A percentile compares a stretch with the other conserved stretches of the same genome.
Conservation (phyloP, 2,888 invertebrate species). For the Drosophila ezoana region DNA sequence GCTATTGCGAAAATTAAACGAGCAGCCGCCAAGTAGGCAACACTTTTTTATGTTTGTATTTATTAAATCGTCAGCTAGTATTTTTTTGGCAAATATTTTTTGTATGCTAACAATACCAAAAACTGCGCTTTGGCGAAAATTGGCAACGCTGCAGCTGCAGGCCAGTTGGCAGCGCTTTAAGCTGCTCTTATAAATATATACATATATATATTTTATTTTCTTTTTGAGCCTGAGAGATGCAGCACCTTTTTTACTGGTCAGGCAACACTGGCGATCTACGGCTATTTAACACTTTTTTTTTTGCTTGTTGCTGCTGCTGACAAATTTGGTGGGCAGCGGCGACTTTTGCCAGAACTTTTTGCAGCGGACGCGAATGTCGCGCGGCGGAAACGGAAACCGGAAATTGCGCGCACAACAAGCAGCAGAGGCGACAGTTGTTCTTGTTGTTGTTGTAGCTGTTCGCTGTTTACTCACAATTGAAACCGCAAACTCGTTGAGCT, state of each 20-base stretch:
- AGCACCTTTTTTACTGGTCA: slow-evolving; percentile 1
- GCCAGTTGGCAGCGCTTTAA: neutral
- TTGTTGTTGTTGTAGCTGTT: slow-evolving; percentile 31
- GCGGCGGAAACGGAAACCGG: slow-evolving; percentile 72
- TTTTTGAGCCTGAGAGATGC: neutral
- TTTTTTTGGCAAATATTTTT: slow-evolving; percentile 4
- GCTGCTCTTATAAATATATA: neutral
- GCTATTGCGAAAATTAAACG: neutral
- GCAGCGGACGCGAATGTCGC: slow-evolving; percentile 45
- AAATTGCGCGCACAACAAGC: slow-evolving; percentile 79
- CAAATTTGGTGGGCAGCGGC: slow-evolving; percentile 31
- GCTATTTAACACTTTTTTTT: slow-evolving; percentile 34
- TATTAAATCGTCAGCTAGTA: neutral
- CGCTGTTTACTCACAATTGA: slow-evolving; percentile 59
- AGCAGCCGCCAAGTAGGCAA: slow-evolving; percentile 26
- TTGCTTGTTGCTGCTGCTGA: slow-evolving; percentile 17
- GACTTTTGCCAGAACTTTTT: slow-evolving; percentile 25
- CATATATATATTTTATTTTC: neutral
- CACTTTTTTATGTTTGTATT: slow-evolving; percentile 1
- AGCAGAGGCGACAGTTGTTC: slow-evolving; percentile 28
- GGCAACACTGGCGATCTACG: slow-evolving; percentile 13
- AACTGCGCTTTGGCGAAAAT: neutral
- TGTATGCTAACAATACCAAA: neutral
- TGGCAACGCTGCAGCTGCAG: slow-evolving; percentile 12
- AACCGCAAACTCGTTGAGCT: slow-evolving; percentile 57